A percentile compares a stretch with the other conserved stretches of the same genome.
These are phyloP conservation scores for Lanius ludovicianus DNA, from an alignment of 2,113 vertebrate species.

Conservation along the genomic window DNA sequence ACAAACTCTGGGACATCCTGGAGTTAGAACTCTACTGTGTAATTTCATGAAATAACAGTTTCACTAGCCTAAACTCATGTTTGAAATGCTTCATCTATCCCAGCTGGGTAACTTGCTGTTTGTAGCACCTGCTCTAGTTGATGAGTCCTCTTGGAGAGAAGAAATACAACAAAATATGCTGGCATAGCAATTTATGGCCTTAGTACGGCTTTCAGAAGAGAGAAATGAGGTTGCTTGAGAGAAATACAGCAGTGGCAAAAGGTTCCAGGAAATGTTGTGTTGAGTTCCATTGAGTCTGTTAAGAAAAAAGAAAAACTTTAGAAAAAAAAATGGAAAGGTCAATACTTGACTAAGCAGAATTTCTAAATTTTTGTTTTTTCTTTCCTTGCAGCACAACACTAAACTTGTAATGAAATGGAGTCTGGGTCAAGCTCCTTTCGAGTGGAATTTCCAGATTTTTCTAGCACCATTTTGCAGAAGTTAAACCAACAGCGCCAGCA, in stretches of 20 bases:
- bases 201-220: background rate
- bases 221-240: background rate
- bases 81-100: background rate
- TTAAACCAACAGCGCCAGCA: conserved; percentile 88
- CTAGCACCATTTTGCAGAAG: conserved; percentile 85
- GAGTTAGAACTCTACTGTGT: background rate
- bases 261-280: background rate
- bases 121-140: background rate
- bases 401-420: conserved; percentile 83
- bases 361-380: background rate
- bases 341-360: background rate
- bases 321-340: background rate
- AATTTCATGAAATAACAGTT: background rate
- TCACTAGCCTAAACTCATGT: background rate
- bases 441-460: conserved; percentile 90
- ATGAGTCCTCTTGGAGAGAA: background rate
- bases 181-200: background rate
- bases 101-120: background rate
- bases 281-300: background rate
- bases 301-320: background rate
- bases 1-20: background rate
- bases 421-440: conserved; percentile 82
- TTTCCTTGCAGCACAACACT: conserved; percentile 60
- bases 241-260: background rate
- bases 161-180: background rate